Base-by-base conservation (phyloP, 2,888 invertebrate genomes). In the Caenorhabditis imperialis region DNA sequence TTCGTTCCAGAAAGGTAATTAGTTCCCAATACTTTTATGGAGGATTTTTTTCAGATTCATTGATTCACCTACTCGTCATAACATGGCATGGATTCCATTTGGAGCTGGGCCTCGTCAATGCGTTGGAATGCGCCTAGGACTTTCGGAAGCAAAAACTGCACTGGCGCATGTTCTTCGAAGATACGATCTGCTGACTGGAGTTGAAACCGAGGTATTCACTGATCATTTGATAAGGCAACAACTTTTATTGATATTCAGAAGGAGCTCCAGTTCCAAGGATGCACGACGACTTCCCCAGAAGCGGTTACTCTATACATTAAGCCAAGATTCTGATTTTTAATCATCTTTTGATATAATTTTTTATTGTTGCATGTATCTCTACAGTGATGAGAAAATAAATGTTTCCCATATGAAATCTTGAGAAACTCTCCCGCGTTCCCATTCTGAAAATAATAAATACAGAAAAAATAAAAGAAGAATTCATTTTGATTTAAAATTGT, bases 31-130 rank as follows among this genome's bases (percentile, higher is more conserved):
- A n/a, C n/a, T n/a, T n/a, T n/a, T n/a, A n/a, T n/a, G n/a, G n/a
- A 37, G 3, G 10, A 27, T 22, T 4, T 2, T 20, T 35, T 67
- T 33, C n/a, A n/a, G 78, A 63, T 86, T 78, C 77, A 53, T 75
- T 12, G 48, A 70, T 2, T 27, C 35, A 0, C 23, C 40, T 12
- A 16, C 55, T 10, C 61, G 70, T 1, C 76, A 78, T 27, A 37
- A 16, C 6, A 67, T 77, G 63, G 55, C 79, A 0, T 81, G 72
- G 75, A 44, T 80, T 14, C 79, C 82, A n/a, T 85, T 83, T 48
- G 86, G 86, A 10, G 83, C 78, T 3, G 86, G 86, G 1, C 83
- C 84, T 1, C 60, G 86, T 45, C 69, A 75, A 30, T 87, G 87
- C 58, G 80, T 86, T 37, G 86, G 86, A 60, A 78, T 83, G 79